Percentiles rank a stretch among this genome's conserved stretches.
These are phyloP conservation scores for Diplolepis rosae DNA, from an alignment of 2,888 invertebrate species.

Conservation along the genomic window DNA sequence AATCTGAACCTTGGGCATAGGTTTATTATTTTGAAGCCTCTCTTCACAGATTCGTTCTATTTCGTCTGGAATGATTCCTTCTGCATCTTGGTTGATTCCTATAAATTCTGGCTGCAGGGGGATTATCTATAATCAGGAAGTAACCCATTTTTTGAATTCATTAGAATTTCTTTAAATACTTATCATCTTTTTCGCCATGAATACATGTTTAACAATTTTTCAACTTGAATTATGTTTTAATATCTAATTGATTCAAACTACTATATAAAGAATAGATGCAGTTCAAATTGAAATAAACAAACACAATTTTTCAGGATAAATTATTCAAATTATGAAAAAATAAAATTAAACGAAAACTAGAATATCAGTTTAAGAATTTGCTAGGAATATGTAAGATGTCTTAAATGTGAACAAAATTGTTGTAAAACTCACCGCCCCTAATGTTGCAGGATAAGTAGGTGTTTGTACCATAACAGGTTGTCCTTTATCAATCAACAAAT, in stretches of 20 bases:
- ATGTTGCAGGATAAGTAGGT: constrained; percentile 82
- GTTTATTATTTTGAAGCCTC: constrained; percentile 65
- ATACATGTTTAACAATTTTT: too few species aligned
- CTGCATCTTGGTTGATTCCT: constrained; percentile 80
- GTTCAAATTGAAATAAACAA: too few species aligned
- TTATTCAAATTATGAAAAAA: background rate
- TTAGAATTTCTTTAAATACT: too few species aligned
- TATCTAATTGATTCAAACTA: too few species aligned
- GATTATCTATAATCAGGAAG: constrained; percentile 79
- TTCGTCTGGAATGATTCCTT: constrained; percentile 80
- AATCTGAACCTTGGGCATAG: constrained; percentile 71
- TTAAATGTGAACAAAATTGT: background rate
- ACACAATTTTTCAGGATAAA: too few species aligned
- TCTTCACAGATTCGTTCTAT: constrained; percentile 77
- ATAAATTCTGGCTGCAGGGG: constrained; percentile 80
- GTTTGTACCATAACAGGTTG: constrained; percentile 82
- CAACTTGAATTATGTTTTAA: too few species aligned
- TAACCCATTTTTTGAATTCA: too few species aligned
- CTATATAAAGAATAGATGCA: too few species aligned
- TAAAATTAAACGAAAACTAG: too few species aligned
- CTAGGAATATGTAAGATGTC: too few species aligned
- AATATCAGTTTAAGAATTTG: too few species aligned
- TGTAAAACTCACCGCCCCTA: constrained; percentile 67
- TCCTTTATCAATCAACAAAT: constrained; percentile 80
- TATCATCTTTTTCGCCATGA: too few species aligned